Evolutionary conservation across 2,113 vertebrate species (phyloP), one percentile per base, ranked within the genome.

Genomic region (Paralichthys olivaceus): DNA sequence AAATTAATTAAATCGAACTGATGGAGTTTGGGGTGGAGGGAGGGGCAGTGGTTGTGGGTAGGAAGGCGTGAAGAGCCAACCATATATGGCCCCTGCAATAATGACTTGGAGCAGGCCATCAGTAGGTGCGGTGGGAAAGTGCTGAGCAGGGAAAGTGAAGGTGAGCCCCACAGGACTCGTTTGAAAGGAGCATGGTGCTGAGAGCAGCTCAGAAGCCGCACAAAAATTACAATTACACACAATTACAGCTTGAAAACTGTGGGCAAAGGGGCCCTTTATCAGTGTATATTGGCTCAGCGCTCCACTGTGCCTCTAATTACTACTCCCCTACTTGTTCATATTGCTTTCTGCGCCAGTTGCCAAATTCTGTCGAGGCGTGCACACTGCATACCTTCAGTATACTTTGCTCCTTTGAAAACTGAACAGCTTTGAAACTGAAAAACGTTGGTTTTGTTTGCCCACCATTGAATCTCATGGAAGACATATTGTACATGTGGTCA

Each of bases 91-190:
- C 76, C 59, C 45, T 47, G 47, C 73, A 73, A 66, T 40, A 94
- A 95, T 93, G 92, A 92, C 84, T 89, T 82, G 84, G 45, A 83
- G 69, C 60, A 79, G 81, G 83, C 81, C 86, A 86, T 88, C 84
- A 86, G 79, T 85, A 81, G 89, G 88, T 90, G 86, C 82, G 79
- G 79, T 84, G 77, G 63, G 71, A 91, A 91, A 94, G 77, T 91
- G 93, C 92, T 94, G 92, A 93, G 89, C 77, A 75, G 69, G 51
- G 81, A 80, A 90, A 88, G 85, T 87, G 80, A 90, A 93, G 89
- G 89, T 90, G 83, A 92, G 86, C 85, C 89, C 89, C 88, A 58
- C 28, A 84, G 84, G 90, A 87, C 90, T 93, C 89, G 87, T 92
- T 90, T 91, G 75, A 90, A 79, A 83, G 84, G 81, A 79, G 82